A percentile compares a stretch with the other conserved stretches of the same genome.
These are phyloP conservation scores for Strigops habroptila DNA, from an alignment of 2,113 vertebrate genomes.

Conservation along the genomic window DNA sequence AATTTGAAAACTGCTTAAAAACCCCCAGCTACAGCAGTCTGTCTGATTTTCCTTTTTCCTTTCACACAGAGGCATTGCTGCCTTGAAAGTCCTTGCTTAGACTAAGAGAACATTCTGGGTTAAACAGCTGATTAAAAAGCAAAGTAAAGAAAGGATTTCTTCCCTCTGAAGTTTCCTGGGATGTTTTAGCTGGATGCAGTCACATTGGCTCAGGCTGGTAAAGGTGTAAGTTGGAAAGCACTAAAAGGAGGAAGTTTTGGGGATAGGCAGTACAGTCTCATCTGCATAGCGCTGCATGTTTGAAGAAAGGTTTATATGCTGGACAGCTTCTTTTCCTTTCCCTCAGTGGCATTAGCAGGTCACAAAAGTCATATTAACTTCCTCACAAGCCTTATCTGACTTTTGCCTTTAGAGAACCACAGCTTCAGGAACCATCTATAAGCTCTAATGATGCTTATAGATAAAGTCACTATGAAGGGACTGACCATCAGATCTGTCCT, in stretches of 20 bases:
- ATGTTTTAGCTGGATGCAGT: background rate
- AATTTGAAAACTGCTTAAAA: background rate
- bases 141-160: background rate
- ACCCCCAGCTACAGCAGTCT: background rate
- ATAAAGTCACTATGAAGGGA: too few species aligned
- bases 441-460: background rate
- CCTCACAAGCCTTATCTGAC: background rate
- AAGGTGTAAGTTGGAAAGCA: background rate
- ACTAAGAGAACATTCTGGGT: background rate
- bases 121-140: background rate
- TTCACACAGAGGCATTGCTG: background rate
- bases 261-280: background rate
- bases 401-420: background rate
- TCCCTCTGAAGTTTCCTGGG: background rate
- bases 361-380: background rate
- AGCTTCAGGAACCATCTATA: background rate
- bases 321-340: background rate
- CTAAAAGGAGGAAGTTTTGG: background rate
- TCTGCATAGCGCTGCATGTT: rapidly evolving
- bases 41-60: background rate
- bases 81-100: background rate
- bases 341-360: background rate
- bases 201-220: background rate
- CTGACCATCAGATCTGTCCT: background rate
- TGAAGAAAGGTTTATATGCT: background rate